Conservation (phyloP, 2,888 invertebrate genomes). For the Apamea epomidion region DNA sequence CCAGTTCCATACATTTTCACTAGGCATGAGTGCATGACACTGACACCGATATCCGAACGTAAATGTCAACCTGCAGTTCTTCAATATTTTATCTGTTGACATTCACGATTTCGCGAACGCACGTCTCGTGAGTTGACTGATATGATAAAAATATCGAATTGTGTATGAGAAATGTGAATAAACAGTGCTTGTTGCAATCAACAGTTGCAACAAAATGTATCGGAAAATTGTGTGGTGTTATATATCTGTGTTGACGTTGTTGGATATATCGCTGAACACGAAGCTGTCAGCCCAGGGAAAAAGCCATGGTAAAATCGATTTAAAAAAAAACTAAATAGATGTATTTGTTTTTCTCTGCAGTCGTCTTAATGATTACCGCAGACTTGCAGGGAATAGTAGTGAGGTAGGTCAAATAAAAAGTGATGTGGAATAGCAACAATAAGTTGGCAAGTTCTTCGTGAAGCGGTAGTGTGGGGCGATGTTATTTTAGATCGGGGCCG, state of each 20-base stretch:
- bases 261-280: conserved; percentile 92
- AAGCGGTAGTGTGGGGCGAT: conserved; percentile 70
- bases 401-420: conserved; percentile 23
- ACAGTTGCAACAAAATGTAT: conserved; percentile 86
- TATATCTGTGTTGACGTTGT: conserved; percentile 92
- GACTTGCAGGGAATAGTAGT: conserved; percentile 6
- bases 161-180: conserved; percentile 84
- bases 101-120: conserved; percentile 73
- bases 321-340: conserved; percentile 60
- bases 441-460: conserved; percentile 71
- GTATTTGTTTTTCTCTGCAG: conserved; percentile 36
- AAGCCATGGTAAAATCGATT: conserved; percentile 93
- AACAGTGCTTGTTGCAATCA: conserved; percentile 74
- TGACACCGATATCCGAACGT: conserved; percentile 21
- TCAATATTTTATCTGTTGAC: conserved; percentile 61
- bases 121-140: conserved; percentile 74
- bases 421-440: conserved; percentile 66
- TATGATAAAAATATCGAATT: conserved; percentile 74
- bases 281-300: conserved; percentile 93
- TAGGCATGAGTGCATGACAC: not conserved
- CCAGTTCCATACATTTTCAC: not conserved
- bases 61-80: conserved; percentile 25
- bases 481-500: conserved; percentile 84
- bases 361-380: not conserved
- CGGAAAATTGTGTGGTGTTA: conserved; percentile 91